Conservation (phyloP, 2,888 invertebrate genomes). For the Drosophila borborema region DNA sequence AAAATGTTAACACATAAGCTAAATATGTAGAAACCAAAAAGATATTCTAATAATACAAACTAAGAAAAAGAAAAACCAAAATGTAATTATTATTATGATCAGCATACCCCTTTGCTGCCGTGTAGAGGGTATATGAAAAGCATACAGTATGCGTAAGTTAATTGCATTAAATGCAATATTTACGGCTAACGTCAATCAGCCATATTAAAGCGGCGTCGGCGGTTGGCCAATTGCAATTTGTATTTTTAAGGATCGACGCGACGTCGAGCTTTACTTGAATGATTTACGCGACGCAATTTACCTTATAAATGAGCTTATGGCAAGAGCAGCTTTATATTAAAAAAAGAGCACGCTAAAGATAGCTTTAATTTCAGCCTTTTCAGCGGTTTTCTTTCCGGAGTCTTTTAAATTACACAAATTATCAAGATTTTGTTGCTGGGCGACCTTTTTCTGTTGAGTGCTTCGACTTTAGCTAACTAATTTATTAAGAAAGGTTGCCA, state of each 20-base stretch:
- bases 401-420: slow-evolving; percentile 47
- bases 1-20: slow-evolving; percentile 45
- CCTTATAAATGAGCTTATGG: slow-evolving; percentile 48
- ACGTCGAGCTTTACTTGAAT: slow-evolving; percentile 57
- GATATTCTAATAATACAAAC: slow-evolving; percentile 61
- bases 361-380: slow-evolving; percentile 2
- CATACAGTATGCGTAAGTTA: slow-evolving; percentile 21
- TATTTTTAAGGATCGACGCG: slow-evolving; percentile 38
- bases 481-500: slow-evolving; percentile 55
- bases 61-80: slow-evolving; percentile 7
- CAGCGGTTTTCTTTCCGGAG: not conserved
- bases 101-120: not conserved
- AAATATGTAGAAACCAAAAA: slow-evolving; percentile 67
- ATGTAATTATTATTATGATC: not conserved
- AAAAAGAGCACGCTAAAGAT: not conserved
- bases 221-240: slow-evolving; percentile 58
- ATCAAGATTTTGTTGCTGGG: slow-evolving; percentile 42
- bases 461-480: slow-evolving; percentile 35
- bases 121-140: not conserved
- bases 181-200: slow-evolving; percentile 31
- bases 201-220: slow-evolving; percentile 50
- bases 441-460: slow-evolving; percentile 40
- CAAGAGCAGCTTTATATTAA: not conserved
- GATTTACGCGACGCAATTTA: slow-evolving; percentile 61
- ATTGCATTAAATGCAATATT: slow-evolving; percentile 45